Percentiles rank a stretch among this genome's conserved stretches.
phyloP scores from a whole-genome alignment of 2,888 invertebrate species.

The Willowsia nigromaculata region DNA sequence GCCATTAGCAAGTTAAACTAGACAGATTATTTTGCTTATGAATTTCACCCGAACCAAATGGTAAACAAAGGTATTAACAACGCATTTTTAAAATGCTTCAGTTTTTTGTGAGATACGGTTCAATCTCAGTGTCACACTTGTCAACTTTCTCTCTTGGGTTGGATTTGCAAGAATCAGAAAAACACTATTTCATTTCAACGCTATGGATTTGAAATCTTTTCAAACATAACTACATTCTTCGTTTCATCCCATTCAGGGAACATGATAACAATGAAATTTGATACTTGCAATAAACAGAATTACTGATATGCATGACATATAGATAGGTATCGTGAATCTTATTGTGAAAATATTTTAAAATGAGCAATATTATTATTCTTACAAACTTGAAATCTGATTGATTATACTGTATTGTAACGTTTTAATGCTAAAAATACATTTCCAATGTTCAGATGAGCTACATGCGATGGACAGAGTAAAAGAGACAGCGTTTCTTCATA shows the following conservation, averaged over 20 bases:
- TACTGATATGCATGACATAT: background rate
- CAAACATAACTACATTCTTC: background rate
- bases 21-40: background rate
- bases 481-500: background rate
- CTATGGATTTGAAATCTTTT: background rate
- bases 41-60: too few species aligned
- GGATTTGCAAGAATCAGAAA: too few species aligned
- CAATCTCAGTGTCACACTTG: too few species aligned
- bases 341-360: background rate
- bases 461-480: background rate
- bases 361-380: conserved; percentile 4
- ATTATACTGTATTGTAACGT: too few species aligned
- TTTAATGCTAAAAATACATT: background rate
- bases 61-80: too few species aligned
- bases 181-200: background rate
- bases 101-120: background rate
- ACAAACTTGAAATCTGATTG: background rate
- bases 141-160: too few species aligned
- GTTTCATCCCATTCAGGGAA: background rate
- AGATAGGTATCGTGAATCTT: background rate
- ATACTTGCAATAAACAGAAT: background rate
- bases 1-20: background rate
- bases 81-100: too few species aligned
- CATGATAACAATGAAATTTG: background rate
- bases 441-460: background rate